Percentiles rank a stretch among this genome's conserved stretches.
Conservation (phyloP, 2,113 vertebrate species). For the Pseudois nayaur region DNA sequence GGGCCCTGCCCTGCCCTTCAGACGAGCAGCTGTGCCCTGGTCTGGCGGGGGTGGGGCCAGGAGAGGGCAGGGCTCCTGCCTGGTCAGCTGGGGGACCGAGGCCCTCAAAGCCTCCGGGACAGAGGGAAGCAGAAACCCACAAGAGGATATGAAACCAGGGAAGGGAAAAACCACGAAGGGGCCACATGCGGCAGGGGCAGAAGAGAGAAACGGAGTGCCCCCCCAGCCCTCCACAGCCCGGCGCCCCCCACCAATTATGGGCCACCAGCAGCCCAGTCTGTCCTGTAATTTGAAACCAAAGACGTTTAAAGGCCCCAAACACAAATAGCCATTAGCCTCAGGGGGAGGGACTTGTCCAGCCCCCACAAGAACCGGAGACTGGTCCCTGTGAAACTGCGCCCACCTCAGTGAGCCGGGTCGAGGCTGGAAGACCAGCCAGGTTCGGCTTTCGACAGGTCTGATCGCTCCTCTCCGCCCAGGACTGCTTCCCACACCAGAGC, state of each 20-base stretch:
- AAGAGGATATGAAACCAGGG: background rate
- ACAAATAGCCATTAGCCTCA: background rate
- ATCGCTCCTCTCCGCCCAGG: background rate
- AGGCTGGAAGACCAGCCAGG: background rate
- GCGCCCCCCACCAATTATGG: background rate
- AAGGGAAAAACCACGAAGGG: background rate
- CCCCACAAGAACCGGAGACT: background rate
- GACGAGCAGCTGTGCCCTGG: background rate
- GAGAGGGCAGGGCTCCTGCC: background rate
- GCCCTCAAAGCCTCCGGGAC: background rate
- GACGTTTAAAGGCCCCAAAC: slow-evolving; percentile 30
- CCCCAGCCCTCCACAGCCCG: rapidly evolving
- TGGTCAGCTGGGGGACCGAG: background rate
- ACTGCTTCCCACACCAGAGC: background rate
- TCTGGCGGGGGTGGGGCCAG: background rate
- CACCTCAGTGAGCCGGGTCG: rapidly evolving
- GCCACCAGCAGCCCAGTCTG: background rate
- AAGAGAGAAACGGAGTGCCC: background rate
- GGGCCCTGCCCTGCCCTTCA: background rate
- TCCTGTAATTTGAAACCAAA: background rate
- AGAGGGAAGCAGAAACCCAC: background rate
- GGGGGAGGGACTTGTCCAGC: background rate
- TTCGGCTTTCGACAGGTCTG: background rate
- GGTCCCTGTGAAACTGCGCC: background rate
- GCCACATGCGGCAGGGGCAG: background rate